Conservation (phyloP, 2,888 invertebrate genomes). For the Tineola bisselliella region DNA sequence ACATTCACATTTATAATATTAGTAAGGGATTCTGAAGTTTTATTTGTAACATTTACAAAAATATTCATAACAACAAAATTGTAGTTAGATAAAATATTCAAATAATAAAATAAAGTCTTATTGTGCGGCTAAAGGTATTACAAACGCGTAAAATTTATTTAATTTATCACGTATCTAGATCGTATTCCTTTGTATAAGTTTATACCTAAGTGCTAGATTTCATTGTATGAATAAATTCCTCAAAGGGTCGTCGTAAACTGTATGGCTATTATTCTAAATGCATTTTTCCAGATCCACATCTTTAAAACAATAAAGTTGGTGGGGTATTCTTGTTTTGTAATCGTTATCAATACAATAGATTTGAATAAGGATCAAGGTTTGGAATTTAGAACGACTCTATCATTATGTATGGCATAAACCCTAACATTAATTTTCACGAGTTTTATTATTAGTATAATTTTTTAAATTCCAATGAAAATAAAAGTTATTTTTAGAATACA, state of each 20-base stretch:
- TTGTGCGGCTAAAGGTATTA: neutral
- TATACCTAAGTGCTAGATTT: neutral
- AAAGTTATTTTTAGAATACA: too few species aligned
- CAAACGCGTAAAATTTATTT: neutral
- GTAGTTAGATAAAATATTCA: neutral
- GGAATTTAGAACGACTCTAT: too few species aligned
- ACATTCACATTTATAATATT: too few species aligned
- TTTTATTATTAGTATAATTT: too few species aligned
- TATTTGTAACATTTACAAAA: neutral
- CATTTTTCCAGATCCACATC: neutral
- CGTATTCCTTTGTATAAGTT: neutral
- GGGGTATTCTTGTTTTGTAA: neutral
- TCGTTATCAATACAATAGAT: neutral
- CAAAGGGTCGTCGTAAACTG: neutral
- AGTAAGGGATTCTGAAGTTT: too few species aligned
- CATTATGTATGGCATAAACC: too few species aligned
- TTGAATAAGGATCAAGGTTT: too few species aligned
- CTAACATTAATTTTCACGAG: too few species aligned
- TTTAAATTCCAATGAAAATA: too few species aligned
- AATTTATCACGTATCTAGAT: neutral
- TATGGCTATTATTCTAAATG: neutral
- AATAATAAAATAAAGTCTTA: neutral
- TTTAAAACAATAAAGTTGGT: neutral
- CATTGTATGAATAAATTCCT: neutral
- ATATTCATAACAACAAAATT: neutral